Percentiles rank a stretch among this genome's conserved stretches.
Evolutionary conservation across 2,797 vertebrate genomes (phyloP).

Genomic region (Epinephelus coioides): DNA sequence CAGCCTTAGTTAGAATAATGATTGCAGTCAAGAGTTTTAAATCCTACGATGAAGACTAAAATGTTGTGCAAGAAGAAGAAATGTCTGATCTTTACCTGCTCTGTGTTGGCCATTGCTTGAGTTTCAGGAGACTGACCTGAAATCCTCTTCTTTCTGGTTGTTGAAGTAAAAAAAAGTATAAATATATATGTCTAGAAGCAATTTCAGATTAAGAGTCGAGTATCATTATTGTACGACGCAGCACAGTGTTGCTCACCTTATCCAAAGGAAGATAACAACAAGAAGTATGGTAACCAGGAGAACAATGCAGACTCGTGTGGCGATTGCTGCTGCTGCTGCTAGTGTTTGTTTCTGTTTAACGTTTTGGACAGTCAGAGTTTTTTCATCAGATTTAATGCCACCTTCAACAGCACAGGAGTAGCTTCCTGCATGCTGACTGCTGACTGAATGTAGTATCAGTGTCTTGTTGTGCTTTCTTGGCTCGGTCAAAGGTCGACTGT

Average conservation of each 20-base stretch:
- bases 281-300: background rate
- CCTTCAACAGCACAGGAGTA: conserved; percentile 27
- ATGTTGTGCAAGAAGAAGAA: background rate
- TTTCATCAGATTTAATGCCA: background rate
- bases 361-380: too few relatives aligned
- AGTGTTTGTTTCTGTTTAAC: background rate
- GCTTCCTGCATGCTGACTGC: conserved; percentile 12
- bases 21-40: too few relatives aligned
- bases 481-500: conserved; percentile 11
- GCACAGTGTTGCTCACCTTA: conserved; percentile 10
- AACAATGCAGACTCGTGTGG: background rate
- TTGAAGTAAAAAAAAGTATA: background rate
- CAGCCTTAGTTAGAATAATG: too few relatives aligned
- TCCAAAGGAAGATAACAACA: fast-evolving
- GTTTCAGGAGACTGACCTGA: background rate
- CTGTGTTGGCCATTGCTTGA: background rate
- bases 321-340: background rate
- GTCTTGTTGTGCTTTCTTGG: background rate
- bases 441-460: conserved; percentile 13
- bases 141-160: conserved; percentile 14
- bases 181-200: background rate
- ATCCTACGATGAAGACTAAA: background rate
- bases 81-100: conserved; percentile 18
- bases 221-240: background rate
- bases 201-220: background rate